Evolutionary conservation across 2,888 invertebrate species (phyloP).

Genomic region (Melinaea menophilus): DNA sequence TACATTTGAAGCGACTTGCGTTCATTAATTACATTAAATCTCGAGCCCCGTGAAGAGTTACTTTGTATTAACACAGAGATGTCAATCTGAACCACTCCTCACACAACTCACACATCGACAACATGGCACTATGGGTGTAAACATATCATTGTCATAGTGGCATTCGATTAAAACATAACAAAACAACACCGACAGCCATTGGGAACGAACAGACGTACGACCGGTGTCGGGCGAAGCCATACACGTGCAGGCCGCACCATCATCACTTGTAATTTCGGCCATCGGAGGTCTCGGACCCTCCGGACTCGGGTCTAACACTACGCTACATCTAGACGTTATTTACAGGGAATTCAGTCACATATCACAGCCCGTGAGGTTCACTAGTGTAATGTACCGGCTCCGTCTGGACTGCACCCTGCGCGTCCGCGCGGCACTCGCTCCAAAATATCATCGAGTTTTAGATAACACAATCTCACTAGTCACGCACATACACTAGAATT

Average conservation of each 20-base stretch:
- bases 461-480: too few species aligned
- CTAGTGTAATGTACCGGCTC: constrained; percentile 35
- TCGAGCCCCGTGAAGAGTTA: too few species aligned
- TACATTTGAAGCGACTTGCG: background rate
- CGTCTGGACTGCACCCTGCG: constrained; percentile 35
- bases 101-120: constrained; percentile 35
- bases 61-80: background rate
- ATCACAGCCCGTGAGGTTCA: constrained; percentile 47
- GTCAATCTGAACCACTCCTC: constrained; percentile 19
- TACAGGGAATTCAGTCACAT: constrained; percentile 49
- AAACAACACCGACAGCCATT: constrained; percentile 19
- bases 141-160: constrained; percentile 72
- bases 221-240: too few species aligned
- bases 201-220: too few species aligned
- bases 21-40: too few species aligned
- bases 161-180: constrained; percentile 39
- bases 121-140: constrained; percentile 69
- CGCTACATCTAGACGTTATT: constrained; percentile 41
- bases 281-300: constrained; percentile 13
- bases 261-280: constrained; percentile 14
- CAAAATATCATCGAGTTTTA: too few species aligned
- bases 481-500: too few species aligned
- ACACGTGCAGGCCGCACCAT: constrained; percentile 3
- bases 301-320: constrained; percentile 24
- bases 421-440: too few species aligned